Evolutionary conservation across 2,113 vertebrate species (phyloP).

Genomic region (Limnothrissa miodon): DNA sequence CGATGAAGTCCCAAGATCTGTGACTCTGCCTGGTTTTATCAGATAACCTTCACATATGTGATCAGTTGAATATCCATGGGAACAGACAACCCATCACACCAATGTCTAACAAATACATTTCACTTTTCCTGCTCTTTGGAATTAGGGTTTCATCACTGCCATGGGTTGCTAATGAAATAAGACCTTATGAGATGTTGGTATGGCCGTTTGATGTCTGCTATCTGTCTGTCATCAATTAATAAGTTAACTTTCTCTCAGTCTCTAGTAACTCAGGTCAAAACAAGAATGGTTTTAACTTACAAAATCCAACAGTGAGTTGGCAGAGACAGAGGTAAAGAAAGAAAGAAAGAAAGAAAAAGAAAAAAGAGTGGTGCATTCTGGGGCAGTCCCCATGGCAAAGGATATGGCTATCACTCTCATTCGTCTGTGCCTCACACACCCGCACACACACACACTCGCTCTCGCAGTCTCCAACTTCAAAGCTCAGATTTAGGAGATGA

Average conservation of each 20-base stretch:
- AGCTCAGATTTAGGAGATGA: conserved; percentile 27
- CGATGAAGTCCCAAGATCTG: neutral
- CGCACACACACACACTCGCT: neutral
- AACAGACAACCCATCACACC: neutral
- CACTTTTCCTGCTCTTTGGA: neutral
- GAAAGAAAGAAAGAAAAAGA: conserved; percentile 29
- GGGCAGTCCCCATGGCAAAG: conserved; percentile 27
- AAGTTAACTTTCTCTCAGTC: conserved; percentile 41
- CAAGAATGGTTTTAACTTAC: conserved; percentile 50
- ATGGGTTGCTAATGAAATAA: neutral
- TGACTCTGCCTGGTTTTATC: neutral
- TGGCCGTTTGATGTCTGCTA: neutral
- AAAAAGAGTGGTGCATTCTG: neutral
- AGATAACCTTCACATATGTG: neutral
- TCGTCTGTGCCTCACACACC: conserved; percentile 5
- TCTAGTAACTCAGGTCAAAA: conserved; percentile 42
- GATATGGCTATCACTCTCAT: conserved; percentile 29
- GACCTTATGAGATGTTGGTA: neutral
- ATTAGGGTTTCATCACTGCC: neutral
- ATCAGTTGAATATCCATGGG: neutral
- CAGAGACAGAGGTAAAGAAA: conserved; percentile 35
- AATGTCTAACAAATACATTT: neutral
- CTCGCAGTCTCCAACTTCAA: conserved; percentile 26
- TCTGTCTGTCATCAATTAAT: neutral
- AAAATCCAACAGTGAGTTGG: conserved; percentile 39